These are phyloP conservation scores for Stenolophus ochropezus DNA, from an alignment of 2,888 invertebrate genomes.

Conservation along the genomic window DNA sequence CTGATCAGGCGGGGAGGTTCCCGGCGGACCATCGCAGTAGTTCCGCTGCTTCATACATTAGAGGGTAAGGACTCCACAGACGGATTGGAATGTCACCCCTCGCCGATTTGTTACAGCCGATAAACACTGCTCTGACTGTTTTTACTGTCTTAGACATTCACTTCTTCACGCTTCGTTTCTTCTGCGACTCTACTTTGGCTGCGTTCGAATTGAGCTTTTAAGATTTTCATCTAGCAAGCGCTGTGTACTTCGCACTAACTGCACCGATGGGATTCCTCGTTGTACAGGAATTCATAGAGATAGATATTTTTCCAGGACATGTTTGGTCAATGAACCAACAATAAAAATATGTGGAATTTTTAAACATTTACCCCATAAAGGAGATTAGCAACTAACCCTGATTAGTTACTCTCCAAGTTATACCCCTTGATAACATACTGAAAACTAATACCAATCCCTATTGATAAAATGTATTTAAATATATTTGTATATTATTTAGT, in stretches of 20 bases:
- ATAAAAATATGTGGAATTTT: too few relatives aligned
- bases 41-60: slow-evolving; percentile 62
- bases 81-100: slow-evolving; percentile 68
- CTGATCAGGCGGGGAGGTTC: slow-evolving; percentile 66
- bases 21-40: slow-evolving; percentile 62
- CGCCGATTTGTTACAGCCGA: slow-evolving; percentile 71
- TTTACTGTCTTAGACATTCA: slow-evolving; percentile 67
- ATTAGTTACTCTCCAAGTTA: too few relatives aligned
- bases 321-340: too few relatives aligned
- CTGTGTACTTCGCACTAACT: not conserved
- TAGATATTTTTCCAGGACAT: too few relatives aligned
- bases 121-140: slow-evolving; percentile 70
- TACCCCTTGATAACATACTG: too few relatives aligned
- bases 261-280: not conserved
- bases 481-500: too few relatives aligned
- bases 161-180: slow-evolving; percentile 47
- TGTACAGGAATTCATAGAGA: not conserved
- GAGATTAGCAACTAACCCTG: too few relatives aligned
- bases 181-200: slow-evolving; percentile 34
- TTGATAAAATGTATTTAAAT: too few relatives aligned
- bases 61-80: slow-evolving; percentile 59
- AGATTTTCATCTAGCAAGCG: not conserved
- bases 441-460: too few relatives aligned
- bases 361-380: too few relatives aligned
- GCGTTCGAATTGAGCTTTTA: slow-evolving; percentile 39